These are phyloP conservation scores for Masticophis lateralis DNA, from an alignment of 2,797 vertebrate genomes.

Conservation along the genomic window DNA sequence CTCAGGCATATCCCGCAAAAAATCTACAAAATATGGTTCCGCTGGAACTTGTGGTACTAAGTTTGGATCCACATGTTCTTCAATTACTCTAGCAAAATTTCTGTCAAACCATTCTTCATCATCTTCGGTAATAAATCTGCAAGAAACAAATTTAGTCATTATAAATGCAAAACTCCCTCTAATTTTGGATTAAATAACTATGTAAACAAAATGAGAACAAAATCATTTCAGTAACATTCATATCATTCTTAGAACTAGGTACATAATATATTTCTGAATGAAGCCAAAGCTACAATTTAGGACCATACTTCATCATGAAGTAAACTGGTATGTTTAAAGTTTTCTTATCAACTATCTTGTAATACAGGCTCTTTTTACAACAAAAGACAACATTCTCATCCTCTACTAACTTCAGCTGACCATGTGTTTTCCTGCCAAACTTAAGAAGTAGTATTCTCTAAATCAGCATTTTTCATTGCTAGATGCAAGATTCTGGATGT, in stretches of 20 bases:
- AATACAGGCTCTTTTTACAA: neutral
- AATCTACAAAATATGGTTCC: conserved; percentile 76
- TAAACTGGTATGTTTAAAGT: neutral
- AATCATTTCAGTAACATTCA: neutral
- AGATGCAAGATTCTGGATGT: neutral
- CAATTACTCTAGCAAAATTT: conserved; percentile 54
- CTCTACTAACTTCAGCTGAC: neutral
- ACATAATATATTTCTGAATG: neutral
- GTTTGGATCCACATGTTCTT: conserved; percentile 57
- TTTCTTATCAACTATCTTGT: neutral
- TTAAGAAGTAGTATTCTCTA: neutral
- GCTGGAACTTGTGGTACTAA: conserved; percentile 24
- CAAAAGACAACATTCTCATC: neutral
- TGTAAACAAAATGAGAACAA: neutral
- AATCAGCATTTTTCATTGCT: neutral
- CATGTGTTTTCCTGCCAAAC: neutral
- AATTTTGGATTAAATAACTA: neutral
- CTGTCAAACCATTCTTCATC: conserved; percentile 72
- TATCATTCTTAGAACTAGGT: neutral
- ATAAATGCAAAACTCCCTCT: neutral
- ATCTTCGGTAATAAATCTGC: conserved; percentile 71
- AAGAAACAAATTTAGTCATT: conserved; percentile 22
- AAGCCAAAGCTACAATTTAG: neutral
- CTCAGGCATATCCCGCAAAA: conserved; percentile 73
- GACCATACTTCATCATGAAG: neutral